Evolutionary conservation across 2,797 vertebrate genomes (phyloP).

Genomic region (Nasua narica): DNA sequence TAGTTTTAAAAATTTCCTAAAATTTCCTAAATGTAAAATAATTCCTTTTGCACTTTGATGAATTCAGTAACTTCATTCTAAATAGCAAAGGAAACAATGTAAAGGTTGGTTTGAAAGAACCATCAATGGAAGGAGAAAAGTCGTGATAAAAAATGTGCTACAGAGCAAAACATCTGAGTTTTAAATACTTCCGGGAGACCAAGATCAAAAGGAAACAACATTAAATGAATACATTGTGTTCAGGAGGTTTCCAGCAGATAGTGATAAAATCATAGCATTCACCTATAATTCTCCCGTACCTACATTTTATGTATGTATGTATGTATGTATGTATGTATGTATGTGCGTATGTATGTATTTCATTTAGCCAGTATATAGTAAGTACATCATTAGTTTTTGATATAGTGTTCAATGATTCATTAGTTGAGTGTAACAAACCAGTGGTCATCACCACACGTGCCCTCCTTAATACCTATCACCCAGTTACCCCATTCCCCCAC

Average conservation of each 20-base stretch:
- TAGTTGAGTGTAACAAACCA: not conserved
- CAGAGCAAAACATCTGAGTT: not conserved
- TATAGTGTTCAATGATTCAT: not conserved
- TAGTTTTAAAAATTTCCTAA: not conserved
- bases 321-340: too few relatives aligned
- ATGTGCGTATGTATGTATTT: too few relatives aligned
- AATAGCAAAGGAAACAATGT: constrained; percentile 29
- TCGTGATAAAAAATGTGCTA: not conserved
- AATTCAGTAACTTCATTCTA: not conserved
- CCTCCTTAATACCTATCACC: not conserved
- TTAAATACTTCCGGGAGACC: not conserved
- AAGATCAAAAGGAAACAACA: not conserved
- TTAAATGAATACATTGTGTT: not conserved
- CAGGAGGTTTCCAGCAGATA: not conserved
- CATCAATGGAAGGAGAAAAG: not conserved
- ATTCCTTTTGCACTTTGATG: constrained; percentile 20
- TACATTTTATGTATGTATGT: not conserved
- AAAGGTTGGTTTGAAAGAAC: constrained; percentile 9
- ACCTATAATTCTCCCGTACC: not conserved
- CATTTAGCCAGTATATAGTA: not conserved
- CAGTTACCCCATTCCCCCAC: too few relatives aligned
- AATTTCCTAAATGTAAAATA: not conserved
- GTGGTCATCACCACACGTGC: not conserved
- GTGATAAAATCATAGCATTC: not conserved
- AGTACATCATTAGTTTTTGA: not conserved